Base-by-base conservation (phyloP, 2,888 invertebrate genomes). In the Spodoptera littoralis region DNA sequence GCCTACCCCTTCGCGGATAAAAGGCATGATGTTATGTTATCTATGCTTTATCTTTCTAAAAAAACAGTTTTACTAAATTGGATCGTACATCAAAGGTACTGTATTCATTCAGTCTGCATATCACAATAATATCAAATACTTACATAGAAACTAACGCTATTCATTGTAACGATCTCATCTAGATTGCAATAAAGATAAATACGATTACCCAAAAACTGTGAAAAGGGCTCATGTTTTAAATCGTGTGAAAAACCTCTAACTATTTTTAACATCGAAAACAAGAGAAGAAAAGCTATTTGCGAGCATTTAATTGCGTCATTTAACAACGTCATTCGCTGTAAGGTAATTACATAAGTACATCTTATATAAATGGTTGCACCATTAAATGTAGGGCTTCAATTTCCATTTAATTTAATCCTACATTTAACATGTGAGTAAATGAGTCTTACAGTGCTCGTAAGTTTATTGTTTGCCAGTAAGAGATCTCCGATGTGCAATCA, bases 301-400 rank as follows among this genome's bases (percentile, higher is more conserved):
- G 36, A 47, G 47, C 50, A 46, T 70, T 73, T 48, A 58, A 73
- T 69, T 53, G 55, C 63, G 44, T 49, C 62, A 73, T 68, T 68
- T 58, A 52, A 45, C 57, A 1, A 12, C 48, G 54, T 49, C 18
- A 69, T 71, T 51, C 41, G 46, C 41, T 62, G 52, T 52, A 73
- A 45, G 49, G 12, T 68, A 55, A 61, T 55, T 49, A 43, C 45
- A 18, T 52, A 46, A 55, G 45, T 51, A 47, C 42, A 45, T 50
- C 42, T 44, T 44, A 9, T 56, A 57, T 57, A 44, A 64, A 69
- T 65, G 58, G 43, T 42, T 49, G 11, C 44, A 27, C 45, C 11
- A 43, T 43, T 53, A 18, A 13, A 53, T 48, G 18, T 9, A 46
- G 24, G 12, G 2, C 6, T 12, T 54, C 5, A 2, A 58, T 30